Evolutionary conservation across 2,888 invertebrate genomes (phyloP).

Genomic region (Stenolophus ochropezus): DNA sequence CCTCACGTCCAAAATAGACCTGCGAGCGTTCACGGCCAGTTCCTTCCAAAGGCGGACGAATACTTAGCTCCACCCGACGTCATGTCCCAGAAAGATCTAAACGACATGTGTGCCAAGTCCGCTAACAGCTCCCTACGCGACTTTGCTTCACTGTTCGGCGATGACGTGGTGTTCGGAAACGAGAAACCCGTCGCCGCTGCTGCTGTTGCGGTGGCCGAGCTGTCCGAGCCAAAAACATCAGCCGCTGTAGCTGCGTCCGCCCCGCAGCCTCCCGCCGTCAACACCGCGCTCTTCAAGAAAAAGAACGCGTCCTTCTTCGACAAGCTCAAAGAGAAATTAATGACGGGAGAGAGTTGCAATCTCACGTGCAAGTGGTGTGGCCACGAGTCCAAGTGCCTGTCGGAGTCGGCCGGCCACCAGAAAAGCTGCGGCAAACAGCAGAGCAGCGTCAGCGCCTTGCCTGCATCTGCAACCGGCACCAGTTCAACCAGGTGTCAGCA

Average conservation of each 20-base stretch:
- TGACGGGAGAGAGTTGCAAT: constrained; percentile 80
- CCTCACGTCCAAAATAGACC: constrained; percentile 48
- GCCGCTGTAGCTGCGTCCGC: constrained; percentile 48
- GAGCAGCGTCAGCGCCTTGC: constrained; percentile 64
- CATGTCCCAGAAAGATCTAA: constrained; percentile 73
- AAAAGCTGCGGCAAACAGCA: constrained; percentile 78
- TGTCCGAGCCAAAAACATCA: constrained; percentile 59
- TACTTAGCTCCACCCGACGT: constrained; percentile 63
- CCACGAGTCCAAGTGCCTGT: constrained; percentile 86
- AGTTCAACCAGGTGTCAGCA: constrained; percentile 89
- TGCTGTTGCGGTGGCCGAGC: constrained; percentile 68
- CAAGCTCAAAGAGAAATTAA: constrained; percentile 84
- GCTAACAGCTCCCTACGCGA: constrained; percentile 75
- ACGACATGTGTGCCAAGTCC: constrained; percentile 73
- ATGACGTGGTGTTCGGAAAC: constrained; percentile 70
- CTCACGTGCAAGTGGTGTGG: constrained; percentile 83
- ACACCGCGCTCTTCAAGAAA: constrained; percentile 73
- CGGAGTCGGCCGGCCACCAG: constrained; percentile 87
- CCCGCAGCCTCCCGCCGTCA: background rate
- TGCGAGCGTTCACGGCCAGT: constrained; percentile 32
- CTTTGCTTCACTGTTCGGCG: constrained; percentile 74
- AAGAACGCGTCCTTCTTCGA: constrained; percentile 89
- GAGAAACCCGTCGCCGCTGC: constrained; percentile 63
- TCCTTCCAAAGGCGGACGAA: constrained; percentile 60
- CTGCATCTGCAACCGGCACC: constrained; percentile 73